phyloP scores from a whole-genome alignment of 2,113 vertebrate species.

The Podocnemis expansa region DNA sequence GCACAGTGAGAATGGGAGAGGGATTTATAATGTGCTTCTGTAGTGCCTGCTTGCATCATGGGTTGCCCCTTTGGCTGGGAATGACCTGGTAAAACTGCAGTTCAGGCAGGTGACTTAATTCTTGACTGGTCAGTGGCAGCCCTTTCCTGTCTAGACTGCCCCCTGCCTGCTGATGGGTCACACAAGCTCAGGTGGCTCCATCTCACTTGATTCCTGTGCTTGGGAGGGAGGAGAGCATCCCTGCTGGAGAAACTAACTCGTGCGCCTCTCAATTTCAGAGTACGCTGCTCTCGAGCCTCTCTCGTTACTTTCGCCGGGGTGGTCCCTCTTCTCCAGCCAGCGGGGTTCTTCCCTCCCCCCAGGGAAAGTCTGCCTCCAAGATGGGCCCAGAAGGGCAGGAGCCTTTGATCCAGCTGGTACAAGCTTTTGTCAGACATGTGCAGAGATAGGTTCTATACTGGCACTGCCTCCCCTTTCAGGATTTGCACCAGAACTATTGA shows the following conservation, averaged over 20 bases:
- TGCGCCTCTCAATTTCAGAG: slow-evolving; percentile 76
- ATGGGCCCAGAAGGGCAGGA: slow-evolving; percentile 90
- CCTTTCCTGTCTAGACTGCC: background rate
- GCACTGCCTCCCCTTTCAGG: background rate
- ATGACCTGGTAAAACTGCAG: background rate
- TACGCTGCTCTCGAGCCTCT: slow-evolving; percentile 91
- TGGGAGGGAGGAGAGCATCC: accelerated
- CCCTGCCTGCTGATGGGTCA: accelerated
- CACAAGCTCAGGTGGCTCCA: accelerated
- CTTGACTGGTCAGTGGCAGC: background rate
- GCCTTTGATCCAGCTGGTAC: slow-evolving; percentile 93
- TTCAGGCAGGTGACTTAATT: background rate
- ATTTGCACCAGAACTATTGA: background rate
- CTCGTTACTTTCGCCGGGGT: slow-evolving; percentile 91
- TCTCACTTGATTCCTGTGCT: accelerated
- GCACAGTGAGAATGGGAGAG: background rate
- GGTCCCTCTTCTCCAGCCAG: slow-evolving; percentile 89
- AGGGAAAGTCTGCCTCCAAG: slow-evolving; percentile 88
- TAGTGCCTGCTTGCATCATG: background rate
- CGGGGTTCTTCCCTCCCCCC: slow-evolving; percentile 85
- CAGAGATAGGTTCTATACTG: slow-evolving; percentile 83
- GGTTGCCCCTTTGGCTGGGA: background rate
- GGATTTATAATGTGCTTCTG: background rate
- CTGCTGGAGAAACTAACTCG: background rate
- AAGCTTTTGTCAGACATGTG: slow-evolving; percentile 92